These are phyloP conservation scores for Limnephilus rhombicus DNA, from an alignment of 2,888 invertebrate genomes.

Conservation along the genomic window DNA sequence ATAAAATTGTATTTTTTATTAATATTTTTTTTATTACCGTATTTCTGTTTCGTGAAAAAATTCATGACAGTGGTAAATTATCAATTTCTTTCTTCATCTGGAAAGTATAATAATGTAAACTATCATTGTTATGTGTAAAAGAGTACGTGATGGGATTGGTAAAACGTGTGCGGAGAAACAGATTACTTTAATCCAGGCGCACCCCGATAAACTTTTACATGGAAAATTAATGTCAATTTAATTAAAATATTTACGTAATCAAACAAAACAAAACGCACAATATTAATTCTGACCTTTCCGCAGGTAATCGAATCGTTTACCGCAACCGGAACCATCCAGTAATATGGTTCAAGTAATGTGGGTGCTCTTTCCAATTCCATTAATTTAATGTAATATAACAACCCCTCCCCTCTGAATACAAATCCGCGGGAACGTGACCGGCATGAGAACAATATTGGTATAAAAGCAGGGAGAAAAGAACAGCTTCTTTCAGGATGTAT, in stretches of 20 bases:
- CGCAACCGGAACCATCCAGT: background rate
- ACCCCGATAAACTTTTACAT: too few relatives aligned
- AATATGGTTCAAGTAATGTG: constrained; percentile 34
- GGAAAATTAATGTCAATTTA: background rate
- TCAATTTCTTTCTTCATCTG: background rate
- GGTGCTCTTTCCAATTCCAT: constrained; percentile 44
- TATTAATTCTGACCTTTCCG: background rate
- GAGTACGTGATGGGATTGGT: background rate
- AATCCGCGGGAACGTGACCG: constrained; percentile 37
- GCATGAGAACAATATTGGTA: constrained; percentile 23
- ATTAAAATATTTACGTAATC: background rate
- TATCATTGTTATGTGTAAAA: too few relatives aligned
- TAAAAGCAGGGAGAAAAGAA: background rate
- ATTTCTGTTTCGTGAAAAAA: too few relatives aligned
- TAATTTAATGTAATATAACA: constrained; percentile 45
- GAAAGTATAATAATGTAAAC: background rate
- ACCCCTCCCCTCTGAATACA: constrained; percentile 14
- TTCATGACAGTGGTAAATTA: too few relatives aligned
- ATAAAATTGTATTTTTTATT: too few relatives aligned
- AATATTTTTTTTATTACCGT: too few relatives aligned
- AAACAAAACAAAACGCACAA: background rate
- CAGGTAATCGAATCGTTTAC: constrained; percentile 36
- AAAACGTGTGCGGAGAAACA: background rate
- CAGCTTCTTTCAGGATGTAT: background rate
- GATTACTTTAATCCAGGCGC: background rate